Percentiles rank a stretch among this genome's conserved stretches.
Conservation (phyloP, 2,797 vertebrate genomes). For the Pangasius krempfi region DNA sequence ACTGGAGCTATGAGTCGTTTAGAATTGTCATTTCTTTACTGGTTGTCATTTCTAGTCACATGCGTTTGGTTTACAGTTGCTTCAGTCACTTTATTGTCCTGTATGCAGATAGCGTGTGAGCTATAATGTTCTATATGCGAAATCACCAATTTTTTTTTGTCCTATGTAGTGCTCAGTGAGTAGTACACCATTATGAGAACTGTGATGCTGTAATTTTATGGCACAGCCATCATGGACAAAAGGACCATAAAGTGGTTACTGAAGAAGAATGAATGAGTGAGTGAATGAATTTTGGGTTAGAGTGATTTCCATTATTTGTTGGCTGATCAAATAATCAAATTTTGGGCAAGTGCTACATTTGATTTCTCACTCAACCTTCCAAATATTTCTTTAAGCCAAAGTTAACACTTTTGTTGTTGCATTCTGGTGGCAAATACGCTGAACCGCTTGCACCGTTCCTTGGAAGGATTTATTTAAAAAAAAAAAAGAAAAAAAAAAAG, state of each 20-base stretch:
- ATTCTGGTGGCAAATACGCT: not conserved
- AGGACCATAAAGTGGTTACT: not conserved
- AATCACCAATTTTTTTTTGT: not conserved
- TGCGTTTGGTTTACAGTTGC: not conserved
- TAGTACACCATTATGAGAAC: not conserved
- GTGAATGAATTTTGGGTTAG: not conserved
- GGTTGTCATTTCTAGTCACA: not conserved
- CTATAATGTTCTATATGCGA: not conserved
- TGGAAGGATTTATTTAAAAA: not conserved
- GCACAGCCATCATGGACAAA: not conserved
- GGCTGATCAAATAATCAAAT: not conserved
- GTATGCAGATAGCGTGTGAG: not conserved
- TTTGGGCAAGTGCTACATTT: not conserved
- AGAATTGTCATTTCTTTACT: not conserved
- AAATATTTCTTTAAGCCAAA: not conserved
- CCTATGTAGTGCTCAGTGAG: not conserved
- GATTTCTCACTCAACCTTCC: not conserved
- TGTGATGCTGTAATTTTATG: not conserved
- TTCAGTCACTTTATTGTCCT: not conserved
- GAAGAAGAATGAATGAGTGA: not conserved
- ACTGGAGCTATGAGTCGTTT: not conserved
- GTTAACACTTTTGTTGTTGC: not conserved
- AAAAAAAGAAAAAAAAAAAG: not conserved
- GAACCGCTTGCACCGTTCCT: not conserved
- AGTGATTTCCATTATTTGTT: not conserved